phyloP scores from a whole-genome alignment of 2,113 vertebrate species.

The Entelurus aequoreus region DNA sequence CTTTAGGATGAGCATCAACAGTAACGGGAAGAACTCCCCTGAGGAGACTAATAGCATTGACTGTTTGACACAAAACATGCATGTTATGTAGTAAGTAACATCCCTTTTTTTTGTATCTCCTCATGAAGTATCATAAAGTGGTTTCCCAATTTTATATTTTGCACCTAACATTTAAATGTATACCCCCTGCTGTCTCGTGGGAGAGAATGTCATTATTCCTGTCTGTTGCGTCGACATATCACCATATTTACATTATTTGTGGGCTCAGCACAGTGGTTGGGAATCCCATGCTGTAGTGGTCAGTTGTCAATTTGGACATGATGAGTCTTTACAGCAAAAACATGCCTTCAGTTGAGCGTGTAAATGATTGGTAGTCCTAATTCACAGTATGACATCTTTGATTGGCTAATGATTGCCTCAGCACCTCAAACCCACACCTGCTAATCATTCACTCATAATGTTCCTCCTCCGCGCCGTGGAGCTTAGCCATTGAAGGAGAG shows the following conservation, averaged over 20 bases:
- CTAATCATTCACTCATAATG: conserved; percentile 59
- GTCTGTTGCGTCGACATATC: no score
- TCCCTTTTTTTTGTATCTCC: not conserved
- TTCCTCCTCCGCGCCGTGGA: conserved; percentile 16
- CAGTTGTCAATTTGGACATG: not conserved
- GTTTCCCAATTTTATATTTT: no score
- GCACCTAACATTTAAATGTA: no score
- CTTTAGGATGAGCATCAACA: conserved; percentile 31
- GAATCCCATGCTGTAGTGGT: not conserved
- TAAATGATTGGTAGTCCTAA: conserved; percentile 59
- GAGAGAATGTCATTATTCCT: no score
- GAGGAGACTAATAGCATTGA: not conserved
- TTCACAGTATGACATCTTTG: conserved; percentile 62
- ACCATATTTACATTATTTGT: no score
- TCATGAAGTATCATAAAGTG: not conserved
- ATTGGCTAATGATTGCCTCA: conserved; percentile 55
- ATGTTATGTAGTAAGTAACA: not conserved
- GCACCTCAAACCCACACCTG: conserved; percentile 47
- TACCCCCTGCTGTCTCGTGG: no score
- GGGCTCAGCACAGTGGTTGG: no score
- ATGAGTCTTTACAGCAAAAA: not conserved
- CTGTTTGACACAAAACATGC: not conserved
- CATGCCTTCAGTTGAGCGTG: conserved; percentile 27
- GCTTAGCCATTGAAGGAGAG: conserved; percentile 54
- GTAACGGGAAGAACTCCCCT: conserved; percentile 19